Percentiles rank a stretch among this genome's conserved stretches.
Evolutionary conservation across 2,888 invertebrate species (phyloP).

Genomic region (Drosophila percnosoma): DNA sequence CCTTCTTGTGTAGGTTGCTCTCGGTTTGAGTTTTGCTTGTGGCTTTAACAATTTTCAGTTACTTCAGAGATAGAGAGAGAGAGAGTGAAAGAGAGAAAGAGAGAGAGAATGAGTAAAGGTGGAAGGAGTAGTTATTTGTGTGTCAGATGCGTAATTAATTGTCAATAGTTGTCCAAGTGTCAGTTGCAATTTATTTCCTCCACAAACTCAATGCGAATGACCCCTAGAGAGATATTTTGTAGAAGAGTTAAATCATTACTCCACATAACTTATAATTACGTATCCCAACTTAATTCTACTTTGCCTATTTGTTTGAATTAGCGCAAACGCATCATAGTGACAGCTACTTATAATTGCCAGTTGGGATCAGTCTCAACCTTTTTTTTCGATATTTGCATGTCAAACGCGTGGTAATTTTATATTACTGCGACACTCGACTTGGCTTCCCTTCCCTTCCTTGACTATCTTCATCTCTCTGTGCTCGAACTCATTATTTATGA

Average conservation of each 20-base stretch:
- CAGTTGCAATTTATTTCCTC: slow-evolving; percentile 73
- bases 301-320: slow-evolving; percentile 10
- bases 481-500: slow-evolving; percentile 78
- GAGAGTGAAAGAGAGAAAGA: background rate
- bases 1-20: slow-evolving; percentile 22
- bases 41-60: slow-evolving; percentile 17
- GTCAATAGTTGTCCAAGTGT: slow-evolving; percentile 75
- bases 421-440: slow-evolving; percentile 67
- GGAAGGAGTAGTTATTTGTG: slow-evolving; percentile 9
- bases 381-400: slow-evolving; percentile 72
- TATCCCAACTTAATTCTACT: background rate
- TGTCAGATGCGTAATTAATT: slow-evolving; percentile 71
- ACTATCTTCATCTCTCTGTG: background rate
- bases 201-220: slow-evolving; percentile 44
- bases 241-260: background rate
- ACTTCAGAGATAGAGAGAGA: slow-evolving; percentile 1
- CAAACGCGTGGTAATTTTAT: slow-evolving; percentile 74
- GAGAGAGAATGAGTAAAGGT: too few relatives aligned
- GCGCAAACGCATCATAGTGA: slow-evolving; percentile 30
- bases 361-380: slow-evolving; percentile 32
- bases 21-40: slow-evolving; percentile 23
- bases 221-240: slow-evolving; percentile 22
- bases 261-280: background rate
- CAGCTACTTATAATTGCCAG: slow-evolving; percentile 39
- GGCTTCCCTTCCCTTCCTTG: background rate